Percentiles rank a stretch among this genome's conserved stretches.
phyloP scores from a whole-genome alignment of 2,113 vertebrate species.

The Myotis yumanensis region DNA sequence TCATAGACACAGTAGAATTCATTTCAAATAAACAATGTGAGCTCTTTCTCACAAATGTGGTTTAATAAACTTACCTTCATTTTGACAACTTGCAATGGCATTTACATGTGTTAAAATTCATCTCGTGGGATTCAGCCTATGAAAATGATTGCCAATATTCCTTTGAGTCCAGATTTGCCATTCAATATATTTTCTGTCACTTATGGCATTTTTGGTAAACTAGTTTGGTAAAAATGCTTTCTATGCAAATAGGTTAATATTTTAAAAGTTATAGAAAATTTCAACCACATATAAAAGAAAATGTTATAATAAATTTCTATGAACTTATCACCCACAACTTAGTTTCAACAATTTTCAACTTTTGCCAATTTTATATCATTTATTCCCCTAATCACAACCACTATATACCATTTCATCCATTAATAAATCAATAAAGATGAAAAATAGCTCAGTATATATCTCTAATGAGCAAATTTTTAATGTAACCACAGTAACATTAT shows the following conservation, averaged over 20 bases:
- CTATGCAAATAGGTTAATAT: neutral
- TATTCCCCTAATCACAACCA: neutral
- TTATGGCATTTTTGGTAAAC: neutral
- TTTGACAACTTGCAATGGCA: neutral
- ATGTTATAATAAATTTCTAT: neutral
- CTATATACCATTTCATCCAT: neutral
- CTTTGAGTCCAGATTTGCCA: neutral
- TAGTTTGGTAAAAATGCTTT: neutral
- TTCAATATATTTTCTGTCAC: neutral
- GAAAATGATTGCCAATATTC: neutral
- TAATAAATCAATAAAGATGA: neutral
- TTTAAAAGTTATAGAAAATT: neutral
- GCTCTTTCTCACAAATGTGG: neutral
- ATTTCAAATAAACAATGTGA: neutral
- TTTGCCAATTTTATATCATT: neutral
- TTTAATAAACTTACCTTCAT: neutral
- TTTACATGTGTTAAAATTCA: slow-evolving; percentile 16
- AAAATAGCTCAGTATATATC: neutral
- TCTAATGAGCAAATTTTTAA: neutral
- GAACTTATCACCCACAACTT: neutral
- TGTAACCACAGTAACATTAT: neutral
- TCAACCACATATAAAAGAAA: neutral
- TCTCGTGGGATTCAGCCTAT: neutral
- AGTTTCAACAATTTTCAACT: neutral
- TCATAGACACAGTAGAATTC: neutral